Evolutionary conservation across 1,140 invertebrate genomes (phyloP).

Genomic region (Megalopta genalis): DNA sequence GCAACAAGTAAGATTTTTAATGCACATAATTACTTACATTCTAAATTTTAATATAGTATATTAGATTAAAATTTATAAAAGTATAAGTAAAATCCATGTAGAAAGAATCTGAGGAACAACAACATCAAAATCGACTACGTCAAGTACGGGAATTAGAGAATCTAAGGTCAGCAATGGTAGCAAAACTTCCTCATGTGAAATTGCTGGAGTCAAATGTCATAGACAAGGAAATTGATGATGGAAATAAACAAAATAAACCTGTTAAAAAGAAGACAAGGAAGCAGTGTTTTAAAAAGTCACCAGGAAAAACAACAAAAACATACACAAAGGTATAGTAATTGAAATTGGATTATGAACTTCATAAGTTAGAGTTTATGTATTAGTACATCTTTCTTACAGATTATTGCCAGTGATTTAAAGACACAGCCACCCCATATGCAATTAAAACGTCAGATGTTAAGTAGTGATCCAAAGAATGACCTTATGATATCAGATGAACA

Average conservation of each 20-base stretch:
- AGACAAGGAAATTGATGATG: conserved; percentile 25
- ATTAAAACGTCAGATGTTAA: not conserved
- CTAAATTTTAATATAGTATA: conserved; percentile 37
- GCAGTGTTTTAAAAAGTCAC: conserved; percentile 53
- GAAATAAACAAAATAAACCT: conserved; percentile 4
- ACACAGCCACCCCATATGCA: not conserved
- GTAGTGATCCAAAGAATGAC: not conserved
- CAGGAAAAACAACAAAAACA: conserved; percentile 52
- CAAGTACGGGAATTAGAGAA: conserved; percentile 79
- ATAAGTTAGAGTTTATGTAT: not conserved
- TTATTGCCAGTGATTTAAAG: conserved; percentile 44
- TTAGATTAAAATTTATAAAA: conserved; percentile 30
- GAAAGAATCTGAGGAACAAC: conserved; percentile 65
- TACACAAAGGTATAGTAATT: conserved; percentile 38
- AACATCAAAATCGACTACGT: conserved; percentile 71
- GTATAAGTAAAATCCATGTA: conserved; percentile 45
- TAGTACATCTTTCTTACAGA: conserved; percentile 19
- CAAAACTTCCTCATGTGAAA: conserved; percentile 62
- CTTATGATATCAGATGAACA: conserved; percentile 10
- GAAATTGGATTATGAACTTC: not conserved
- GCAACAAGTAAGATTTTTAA: conserved; percentile 31
- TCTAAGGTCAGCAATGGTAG: conserved; percentile 75
- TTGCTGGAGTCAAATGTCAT: not conserved
- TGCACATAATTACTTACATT: not conserved
- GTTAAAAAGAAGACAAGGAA: conserved; percentile 44